Percentiles rank a stretch among this genome's conserved stretches.
Evolutionary conservation across 92 coral and sea anemone genomes (phyloP).

Genomic region (Pocillopora meandrina): DNA sequence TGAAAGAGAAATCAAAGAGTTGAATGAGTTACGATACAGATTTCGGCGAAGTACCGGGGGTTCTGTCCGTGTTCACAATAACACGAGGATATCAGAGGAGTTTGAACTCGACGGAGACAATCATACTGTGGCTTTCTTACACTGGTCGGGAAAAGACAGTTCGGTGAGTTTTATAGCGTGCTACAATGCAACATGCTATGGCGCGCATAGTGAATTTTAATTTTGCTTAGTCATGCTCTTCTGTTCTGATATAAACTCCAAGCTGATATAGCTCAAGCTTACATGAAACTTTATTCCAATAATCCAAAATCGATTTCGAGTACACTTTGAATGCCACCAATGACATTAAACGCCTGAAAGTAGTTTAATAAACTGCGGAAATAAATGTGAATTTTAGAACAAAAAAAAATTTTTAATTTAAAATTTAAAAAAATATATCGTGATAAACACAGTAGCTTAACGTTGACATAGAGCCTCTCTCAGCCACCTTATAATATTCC

Average conservation of each 20-base stretch:
- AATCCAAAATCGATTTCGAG: too few species aligned
- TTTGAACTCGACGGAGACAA: constrained; percentile 67
- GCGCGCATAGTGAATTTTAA: constrained; percentile 21
- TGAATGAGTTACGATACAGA: not conserved
- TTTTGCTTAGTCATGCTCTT: not conserved
- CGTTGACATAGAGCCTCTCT: not conserved
- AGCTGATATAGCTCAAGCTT: too few species aligned
- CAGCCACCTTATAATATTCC: too few species aligned
- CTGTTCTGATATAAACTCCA: not conserved
- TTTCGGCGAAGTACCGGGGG: constrained; percentile 19
- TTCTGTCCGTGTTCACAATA: constrained; percentile 14
- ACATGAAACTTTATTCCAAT: too few species aligned
- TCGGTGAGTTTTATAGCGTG: constrained; percentile 36
- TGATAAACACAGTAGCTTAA: not conserved
- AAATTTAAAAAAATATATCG: too few species aligned
- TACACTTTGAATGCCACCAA: too few species aligned
- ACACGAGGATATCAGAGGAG: constrained; percentile 37
- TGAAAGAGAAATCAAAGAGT: constrained; percentile 5
- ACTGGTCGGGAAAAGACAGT: constrained; percentile 70
- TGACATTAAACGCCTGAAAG: not conserved
- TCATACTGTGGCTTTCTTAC: constrained; percentile 67
- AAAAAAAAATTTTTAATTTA: too few species aligned
- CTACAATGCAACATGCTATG: not conserved
- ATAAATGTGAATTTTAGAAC: too few species aligned
- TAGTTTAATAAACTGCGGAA: too few species aligned